Evolutionary conservation across 2,797 vertebrate genomes (phyloP), one percentile per base, ranked within the genome.

Genomic region (Diglossa cyanea): DNA sequence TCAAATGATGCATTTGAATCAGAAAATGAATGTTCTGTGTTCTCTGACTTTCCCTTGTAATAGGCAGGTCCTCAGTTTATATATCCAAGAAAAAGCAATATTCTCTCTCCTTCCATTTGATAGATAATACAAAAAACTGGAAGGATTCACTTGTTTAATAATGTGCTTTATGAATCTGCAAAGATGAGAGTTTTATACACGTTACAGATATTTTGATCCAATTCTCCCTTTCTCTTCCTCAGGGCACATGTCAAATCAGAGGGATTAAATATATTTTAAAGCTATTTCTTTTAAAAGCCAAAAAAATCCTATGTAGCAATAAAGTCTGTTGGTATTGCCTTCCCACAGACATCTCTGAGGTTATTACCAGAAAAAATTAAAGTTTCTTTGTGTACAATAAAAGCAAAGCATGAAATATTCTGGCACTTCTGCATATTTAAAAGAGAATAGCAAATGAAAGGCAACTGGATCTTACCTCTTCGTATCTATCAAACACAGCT

Each of bases 401-500:
- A 81, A 88, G 48, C 17, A 91, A 88, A 95, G 16, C 7, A 28
- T 40, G 16, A 91, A 83, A 86, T 78, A 80, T 39, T 77, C 58
- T 45, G n/a, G 60, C 87, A 70, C 19, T 70, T 24, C 48, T 88
- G 68, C 60, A 67, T 53, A 93, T 70, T 88, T 55, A 91, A 62
- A 81, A 66, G 40, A 84, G 76, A 98, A 97, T 4, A 66, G 35
- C 40, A 93, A 91, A 78, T 45, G 7, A 90, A 95, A 95, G 26
- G 51, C 65, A 88, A 63, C 26, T 66, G 91, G 90, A 17, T 58
- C 97, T 99, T 98, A 99, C 99, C 99, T 99, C 99, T 97, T 99
- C 99, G 4, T 99, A 99, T 98, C 99, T 98, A 96, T 99, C 99
- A 75, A 99, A 99, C 92, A 98, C 97, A 72, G 98, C 98, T 82